Evolutionary conservation across 2,113 vertebrate species (phyloP).

Genomic region (Heterotilapia buettikoferi): DNA sequence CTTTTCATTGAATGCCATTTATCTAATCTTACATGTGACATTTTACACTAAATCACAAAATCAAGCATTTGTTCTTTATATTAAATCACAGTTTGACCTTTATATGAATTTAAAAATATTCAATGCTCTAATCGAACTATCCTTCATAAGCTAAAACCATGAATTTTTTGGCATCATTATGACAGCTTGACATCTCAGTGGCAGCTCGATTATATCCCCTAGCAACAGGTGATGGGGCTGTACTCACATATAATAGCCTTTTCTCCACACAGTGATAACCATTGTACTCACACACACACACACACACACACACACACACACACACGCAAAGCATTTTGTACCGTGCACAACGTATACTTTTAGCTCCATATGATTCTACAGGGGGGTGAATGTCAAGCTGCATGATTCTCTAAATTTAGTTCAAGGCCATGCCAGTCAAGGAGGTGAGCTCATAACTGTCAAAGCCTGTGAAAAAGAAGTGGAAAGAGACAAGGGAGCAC

Average conservation of each 20-base stretch:
- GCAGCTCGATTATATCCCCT: constrained; percentile 1
- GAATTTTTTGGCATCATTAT: not conserved
- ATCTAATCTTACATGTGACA: not conserved
- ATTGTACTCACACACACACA: not conserved
- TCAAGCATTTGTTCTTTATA: not conserved
- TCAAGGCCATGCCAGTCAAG: constrained; percentile 57
- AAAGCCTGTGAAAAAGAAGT: constrained; percentile 42
- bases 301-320: not conserved
- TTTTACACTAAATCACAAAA: not conserved
- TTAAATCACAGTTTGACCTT: not conserved
- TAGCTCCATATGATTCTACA: constrained; percentile 19
- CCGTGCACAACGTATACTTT: not conserved
- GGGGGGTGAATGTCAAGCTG: constrained; percentile 15
- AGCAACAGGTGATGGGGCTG: constrained; percentile 27
- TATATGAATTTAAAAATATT: not conserved
- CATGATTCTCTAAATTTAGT: constrained; percentile 59
- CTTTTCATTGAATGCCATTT: not conserved
- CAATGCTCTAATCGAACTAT: not conserved
- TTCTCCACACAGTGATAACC: not conserved
- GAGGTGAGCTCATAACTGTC: constrained; percentile 58
- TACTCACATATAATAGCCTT: not conserved
- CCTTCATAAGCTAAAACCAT: not conserved
- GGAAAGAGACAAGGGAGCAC: constrained; percentile 37
- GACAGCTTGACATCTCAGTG: not conserved
- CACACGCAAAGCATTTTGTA: constrained; percentile 1